These are phyloP conservation scores for Drosophila fungiperda DNA, from an alignment of 2,888 invertebrate genomes.

Conservation along the genomic window DNA sequence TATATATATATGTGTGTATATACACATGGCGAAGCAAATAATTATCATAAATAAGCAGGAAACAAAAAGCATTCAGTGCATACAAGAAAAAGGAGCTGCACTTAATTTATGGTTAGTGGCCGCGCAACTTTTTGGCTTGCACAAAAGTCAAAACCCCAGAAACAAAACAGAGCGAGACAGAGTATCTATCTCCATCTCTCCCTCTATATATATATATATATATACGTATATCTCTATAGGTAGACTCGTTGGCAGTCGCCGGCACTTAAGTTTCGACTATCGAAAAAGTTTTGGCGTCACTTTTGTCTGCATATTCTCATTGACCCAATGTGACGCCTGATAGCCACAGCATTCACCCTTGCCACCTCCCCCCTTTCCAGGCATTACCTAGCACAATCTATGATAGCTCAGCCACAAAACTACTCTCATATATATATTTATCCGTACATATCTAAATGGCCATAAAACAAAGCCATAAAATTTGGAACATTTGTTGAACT, in stretches of 20 bases:
- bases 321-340: constrained; percentile 49
- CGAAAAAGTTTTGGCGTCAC: constrained; percentile 66
- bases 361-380: background rate
- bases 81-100: constrained; percentile 57
- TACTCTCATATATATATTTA: background rate
- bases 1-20: background rate
- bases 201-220: no score
- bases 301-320: constrained; percentile 56
- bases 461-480: constrained; percentile 48
- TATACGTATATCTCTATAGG: constrained; percentile 17
- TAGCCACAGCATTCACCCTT: constrained; percentile 9
- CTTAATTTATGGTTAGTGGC: constrained; percentile 56
- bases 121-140: constrained; percentile 60
- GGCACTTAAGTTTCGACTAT: constrained; percentile 67
- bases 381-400: constrained; percentile 44
- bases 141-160: constrained; percentile 48
- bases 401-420: constrained; percentile 50
- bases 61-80: constrained; percentile 49
- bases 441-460: constrained; percentile 32
- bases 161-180: constrained; percentile 9
- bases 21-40: constrained; percentile 25
- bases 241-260: constrained; percentile 54
- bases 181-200: background rate
- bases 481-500: constrained; percentile 38
- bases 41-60: constrained; percentile 52